Evolutionary conservation across 92 coral and sea anemone genomes (phyloP), one percentile per base, ranked within the genome.

Genomic region (Pocillopora meandrina): DNA sequence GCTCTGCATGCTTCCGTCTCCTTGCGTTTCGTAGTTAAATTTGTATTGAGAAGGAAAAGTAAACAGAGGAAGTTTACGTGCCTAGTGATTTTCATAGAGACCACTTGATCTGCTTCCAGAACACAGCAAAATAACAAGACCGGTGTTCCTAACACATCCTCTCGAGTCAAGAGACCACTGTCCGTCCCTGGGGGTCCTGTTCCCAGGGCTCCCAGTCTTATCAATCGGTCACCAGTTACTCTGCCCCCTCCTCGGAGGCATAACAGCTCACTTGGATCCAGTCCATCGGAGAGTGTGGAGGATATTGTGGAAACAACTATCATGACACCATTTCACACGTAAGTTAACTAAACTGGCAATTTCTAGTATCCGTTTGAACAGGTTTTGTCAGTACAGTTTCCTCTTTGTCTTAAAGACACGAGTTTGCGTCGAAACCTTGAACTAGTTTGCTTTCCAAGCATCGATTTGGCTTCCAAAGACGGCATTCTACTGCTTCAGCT

Each of bases 281-380:
- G 87, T 47, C 84, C 82, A 34, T 72, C 83, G 13, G 93, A 90
- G 57, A 90, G 90, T 49, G 82, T 90, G 71, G 93, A 90, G 72
- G 93, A 90, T 69, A 90, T 90, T 57, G 71, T 87, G 52, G 90
- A 86, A 35, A 74, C 87, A 4, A 76, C 93, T 14, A 77, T 86
- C 31, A 82, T 90, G 93, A 90, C 93, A 23, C 93, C 93, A 5
- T 90, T 90, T 71, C 49, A 80, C 10, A 26, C 65, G 93, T 86
- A 90, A 85, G 66, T 61, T 18, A 70, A 34, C 55, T 17, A 55
- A 70, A 33, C 74, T 70, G 0, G 11, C 35, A 70, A 19, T 33
- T 4, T 11, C 2, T 3, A 1, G 36, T 3, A 17, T 66, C 2
- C 23, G 21, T 66, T 3, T 35, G 55, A 26, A 26, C 31, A 26